phyloP scores from a whole-genome alignment of 2,113 vertebrate species.

The Nyctibius bracteatus region DNA sequence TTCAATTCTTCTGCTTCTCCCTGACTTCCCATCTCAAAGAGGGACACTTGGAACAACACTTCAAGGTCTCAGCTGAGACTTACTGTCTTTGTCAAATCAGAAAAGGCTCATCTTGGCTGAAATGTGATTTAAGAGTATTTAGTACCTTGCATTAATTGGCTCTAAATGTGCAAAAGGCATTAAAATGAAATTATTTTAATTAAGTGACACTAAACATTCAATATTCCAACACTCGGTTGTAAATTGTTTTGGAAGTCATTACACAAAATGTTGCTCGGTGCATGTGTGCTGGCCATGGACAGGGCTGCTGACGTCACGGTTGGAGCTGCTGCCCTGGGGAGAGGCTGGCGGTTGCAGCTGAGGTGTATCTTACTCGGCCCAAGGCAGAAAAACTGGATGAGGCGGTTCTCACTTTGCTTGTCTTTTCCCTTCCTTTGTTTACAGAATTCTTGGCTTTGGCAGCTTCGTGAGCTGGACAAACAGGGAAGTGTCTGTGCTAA shows the following conservation, averaged over 20 bases:
- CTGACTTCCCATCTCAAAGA: background rate
- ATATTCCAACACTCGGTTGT: background rate
- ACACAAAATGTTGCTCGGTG: background rate
- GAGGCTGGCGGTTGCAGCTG: background rate
- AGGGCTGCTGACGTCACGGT: background rate
- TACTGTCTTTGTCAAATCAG: background rate
- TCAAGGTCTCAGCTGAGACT: background rate
- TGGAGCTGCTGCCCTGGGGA: conserved; percentile 19
- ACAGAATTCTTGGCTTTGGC: conserved; percentile 3
- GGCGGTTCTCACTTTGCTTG: background rate
- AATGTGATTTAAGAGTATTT: background rate
- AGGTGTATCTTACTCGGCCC: background rate
- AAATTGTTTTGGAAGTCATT: background rate
- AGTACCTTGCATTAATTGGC: background rate
- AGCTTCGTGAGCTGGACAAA: conserved; percentile 20
- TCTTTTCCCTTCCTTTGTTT: background rate
- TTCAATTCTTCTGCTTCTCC: background rate
- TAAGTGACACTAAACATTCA: conserved; percentile 13
- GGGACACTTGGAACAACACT: background rate
- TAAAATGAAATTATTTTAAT: conserved; percentile 40
- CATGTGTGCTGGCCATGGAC: background rate
- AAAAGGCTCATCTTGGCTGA: background rate
- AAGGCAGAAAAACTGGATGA: conserved; percentile 32
- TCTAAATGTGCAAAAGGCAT: conserved; percentile 22
- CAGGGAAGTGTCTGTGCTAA: conserved; percentile 29